These are phyloP conservation scores for Epinotia demarniana DNA, from an alignment of 2,888 invertebrate genomes.

Conservation along the genomic window DNA sequence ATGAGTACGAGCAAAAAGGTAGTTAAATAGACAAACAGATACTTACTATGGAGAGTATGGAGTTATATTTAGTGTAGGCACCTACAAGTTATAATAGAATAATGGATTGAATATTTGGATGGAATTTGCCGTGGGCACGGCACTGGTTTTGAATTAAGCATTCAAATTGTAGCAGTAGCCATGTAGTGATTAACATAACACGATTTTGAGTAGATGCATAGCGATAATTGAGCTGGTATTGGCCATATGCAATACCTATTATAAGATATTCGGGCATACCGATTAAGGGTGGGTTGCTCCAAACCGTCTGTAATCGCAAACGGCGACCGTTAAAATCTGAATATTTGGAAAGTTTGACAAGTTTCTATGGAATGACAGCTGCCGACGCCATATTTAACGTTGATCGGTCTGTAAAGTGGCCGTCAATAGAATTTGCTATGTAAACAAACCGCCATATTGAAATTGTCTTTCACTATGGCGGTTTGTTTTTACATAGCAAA, in stretches of 20 bases:
- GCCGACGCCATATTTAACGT: too few relatives aligned
- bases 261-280: background rate
- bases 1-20: background rate
- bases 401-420: too few relatives aligned
- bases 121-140: constrained; percentile 22
- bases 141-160: constrained; percentile 29
- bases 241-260: constrained; percentile 5
- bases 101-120: constrained; percentile 7
- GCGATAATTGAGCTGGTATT: background rate
- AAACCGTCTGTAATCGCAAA: too few relatives aligned
- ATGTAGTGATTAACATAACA: constrained; percentile 32
- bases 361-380: too few relatives aligned
- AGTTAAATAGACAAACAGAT: background rate
- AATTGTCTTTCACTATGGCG: too few relatives aligned
- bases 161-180: constrained; percentile 28
- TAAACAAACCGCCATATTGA: too few relatives aligned
- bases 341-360: too few relatives aligned
- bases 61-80: background rate
- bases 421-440: too few relatives aligned
- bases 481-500: too few relatives aligned
- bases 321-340: too few relatives aligned
- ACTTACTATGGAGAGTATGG: too few relatives aligned
- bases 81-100: background rate
- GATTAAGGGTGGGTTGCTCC: too few relatives aligned
- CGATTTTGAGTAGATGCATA: constrained; percentile 29